Evolutionary conservation across 1,140 invertebrate genomes (phyloP).

Genomic region (Linepithema humile): DNA sequence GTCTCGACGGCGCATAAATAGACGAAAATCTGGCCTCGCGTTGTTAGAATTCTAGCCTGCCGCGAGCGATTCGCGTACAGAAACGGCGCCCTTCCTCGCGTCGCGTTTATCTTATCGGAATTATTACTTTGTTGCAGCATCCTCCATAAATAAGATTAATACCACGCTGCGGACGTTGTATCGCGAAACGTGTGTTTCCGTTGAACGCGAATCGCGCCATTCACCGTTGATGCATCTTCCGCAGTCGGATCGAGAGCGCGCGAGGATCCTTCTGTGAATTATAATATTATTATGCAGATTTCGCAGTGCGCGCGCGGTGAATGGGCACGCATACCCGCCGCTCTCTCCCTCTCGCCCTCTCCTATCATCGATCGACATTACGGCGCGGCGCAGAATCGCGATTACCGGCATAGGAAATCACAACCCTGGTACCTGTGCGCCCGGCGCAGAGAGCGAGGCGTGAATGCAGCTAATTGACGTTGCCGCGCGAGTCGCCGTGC

Average conservation of each 20-base stretch:
- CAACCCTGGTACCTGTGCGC: constrained; percentile 32
- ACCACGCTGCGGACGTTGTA: constrained; percentile 1
- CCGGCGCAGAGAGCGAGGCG: constrained; percentile 52
- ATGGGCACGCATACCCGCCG: not conserved
- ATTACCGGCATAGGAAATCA: constrained; percentile 63
- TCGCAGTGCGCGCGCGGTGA: constrained; percentile 28
- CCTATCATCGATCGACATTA: constrained; percentile 1
- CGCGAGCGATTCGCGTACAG: not conserved
- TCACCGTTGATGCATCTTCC: constrained; percentile 31
- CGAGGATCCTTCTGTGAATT: constrained; percentile 59
- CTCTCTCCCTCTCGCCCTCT: not conserved
- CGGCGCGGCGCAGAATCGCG: constrained; percentile 26
- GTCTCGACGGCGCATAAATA: not conserved
- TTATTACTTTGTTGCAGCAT: constrained; percentile 54
- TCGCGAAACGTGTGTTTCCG: constrained; percentile 38
- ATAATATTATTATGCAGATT: constrained; percentile 65
- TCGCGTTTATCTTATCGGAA: constrained; percentile 46
- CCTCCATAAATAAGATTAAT: constrained; percentile 65
- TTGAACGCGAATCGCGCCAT: constrained; percentile 49
- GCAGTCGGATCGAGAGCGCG: constrained; percentile 23
- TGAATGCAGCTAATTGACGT: constrained; percentile 70
- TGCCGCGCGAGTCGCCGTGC: constrained; percentile 53
- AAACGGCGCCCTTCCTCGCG: constrained; percentile 21
- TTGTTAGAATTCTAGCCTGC: not conserved
- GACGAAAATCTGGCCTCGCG: not conserved